Evolutionary conservation across 1,140 invertebrate species (phyloP).

Genomic region (Mylabris phalerata): DNA sequence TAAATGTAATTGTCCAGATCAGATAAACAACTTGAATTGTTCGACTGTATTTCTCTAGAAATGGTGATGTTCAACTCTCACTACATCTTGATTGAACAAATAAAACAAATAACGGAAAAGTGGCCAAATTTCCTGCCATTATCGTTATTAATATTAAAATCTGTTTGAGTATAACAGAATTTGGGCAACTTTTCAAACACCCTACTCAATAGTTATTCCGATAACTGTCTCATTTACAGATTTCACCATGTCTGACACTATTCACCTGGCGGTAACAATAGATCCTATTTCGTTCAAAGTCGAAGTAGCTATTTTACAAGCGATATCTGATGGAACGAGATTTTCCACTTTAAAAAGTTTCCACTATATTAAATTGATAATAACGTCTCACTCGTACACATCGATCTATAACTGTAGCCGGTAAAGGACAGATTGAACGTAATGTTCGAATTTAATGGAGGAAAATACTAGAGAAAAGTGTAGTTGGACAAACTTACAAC

Average conservation of each 20-base stretch:
- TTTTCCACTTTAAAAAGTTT: slow-evolving; percentile 13
- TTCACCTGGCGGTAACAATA: slow-evolving; percentile 23
- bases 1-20: too few species aligned
- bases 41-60: too few species aligned
- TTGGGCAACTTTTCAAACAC: slow-evolving; percentile 5
- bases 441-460: too few species aligned
- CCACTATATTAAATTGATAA: neutral
- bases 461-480: slow-evolving; percentile 15
- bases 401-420: too few species aligned
- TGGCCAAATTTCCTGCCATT: too few species aligned
- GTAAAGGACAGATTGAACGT: too few species aligned
- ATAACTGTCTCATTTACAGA: slow-evolving; percentile 31
- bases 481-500: slow-evolving; percentile 10
- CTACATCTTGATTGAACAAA: too few species aligned
- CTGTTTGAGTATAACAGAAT: neutral
- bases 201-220: slow-evolving; percentile 7
- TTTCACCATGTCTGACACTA: slow-evolving; percentile 24
- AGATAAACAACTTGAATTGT: too few species aligned
- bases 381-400: too few species aligned
- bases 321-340: slow-evolving; percentile 15
- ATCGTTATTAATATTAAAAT: too few species aligned
- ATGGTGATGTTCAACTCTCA: too few species aligned
- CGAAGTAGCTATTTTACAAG: slow-evolving; percentile 23
- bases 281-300: slow-evolving; percentile 19
- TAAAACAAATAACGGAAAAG: too few species aligned